Evolutionary conservation across 2,113 vertebrate genomes (phyloP).

Genomic region (Apaloderma vittatum): DNA sequence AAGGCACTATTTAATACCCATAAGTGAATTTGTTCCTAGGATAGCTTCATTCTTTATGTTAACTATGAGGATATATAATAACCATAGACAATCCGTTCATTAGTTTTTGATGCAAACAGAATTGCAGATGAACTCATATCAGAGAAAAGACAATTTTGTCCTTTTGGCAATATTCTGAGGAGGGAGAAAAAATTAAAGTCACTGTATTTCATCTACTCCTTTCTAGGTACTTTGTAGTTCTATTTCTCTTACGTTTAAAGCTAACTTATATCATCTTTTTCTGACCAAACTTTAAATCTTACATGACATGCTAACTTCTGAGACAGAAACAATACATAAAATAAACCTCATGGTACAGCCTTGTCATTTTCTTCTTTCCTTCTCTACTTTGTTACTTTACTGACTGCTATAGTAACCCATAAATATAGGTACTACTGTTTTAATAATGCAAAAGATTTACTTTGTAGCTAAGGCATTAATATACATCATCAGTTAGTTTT

Average conservation of each 20-base stretch:
- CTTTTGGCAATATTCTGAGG: background rate
- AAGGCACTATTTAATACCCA: background rate
- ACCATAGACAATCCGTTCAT: background rate
- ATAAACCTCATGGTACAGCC: background rate
- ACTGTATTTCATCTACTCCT: background rate
- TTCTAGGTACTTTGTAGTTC: background rate
- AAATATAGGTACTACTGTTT: background rate
- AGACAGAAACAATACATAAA: background rate
- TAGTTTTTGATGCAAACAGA: background rate
- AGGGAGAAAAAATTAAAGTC: background rate
- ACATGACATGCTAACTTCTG: background rate
- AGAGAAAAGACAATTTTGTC: background rate
- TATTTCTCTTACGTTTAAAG: background rate
- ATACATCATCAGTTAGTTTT: background rate
- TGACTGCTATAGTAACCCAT: background rate
- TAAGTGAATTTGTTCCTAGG: background rate
- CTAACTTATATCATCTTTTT: background rate
- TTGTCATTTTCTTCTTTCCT: background rate
- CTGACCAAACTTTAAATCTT: background rate
- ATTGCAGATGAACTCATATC: background rate
- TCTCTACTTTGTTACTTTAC: background rate
- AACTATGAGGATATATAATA: background rate
- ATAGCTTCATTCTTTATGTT: background rate
- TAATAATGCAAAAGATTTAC: slow-evolving; percentile 1
- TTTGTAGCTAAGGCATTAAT: background rate